Evolutionary conservation across 2,888 invertebrate species (phyloP), one percentile per base, ranked within the genome.

Genomic region (Tachystola acroxantha): DNA sequence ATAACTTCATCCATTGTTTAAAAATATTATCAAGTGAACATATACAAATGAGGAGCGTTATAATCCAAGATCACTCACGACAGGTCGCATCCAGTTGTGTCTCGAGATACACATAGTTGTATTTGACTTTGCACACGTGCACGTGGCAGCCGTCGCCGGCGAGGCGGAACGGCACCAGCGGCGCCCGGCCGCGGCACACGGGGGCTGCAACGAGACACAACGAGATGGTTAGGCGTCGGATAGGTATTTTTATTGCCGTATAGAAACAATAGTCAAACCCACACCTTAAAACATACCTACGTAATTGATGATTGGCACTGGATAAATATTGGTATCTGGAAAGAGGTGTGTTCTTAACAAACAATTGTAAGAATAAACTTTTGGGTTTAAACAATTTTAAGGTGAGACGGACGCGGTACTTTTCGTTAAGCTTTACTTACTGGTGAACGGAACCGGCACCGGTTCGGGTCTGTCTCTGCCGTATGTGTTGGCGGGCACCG

Each of bases 61-160:
- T n/a, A n/a, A n/a, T n/a, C n/a, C n/a, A n/a, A n/a, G n/a, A n/a
- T n/a, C n/a, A 9, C 3, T 20, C 6, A 20, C 20, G 7, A 20
- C 20, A 6, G 5, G 7, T 11, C 1, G 12, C 28, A 9, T 57
- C 50, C 1, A 32, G 36, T 1, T 37, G 38, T 2, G 63, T 43
- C 28, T 79, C 71, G 2, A 74, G 37, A 53, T 74, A 82, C 5
- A 81, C 80, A 49, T 70, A 77, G 56, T 82, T 76, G 55, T 71
- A 84, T 42, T 60, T 56, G 37, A 84, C 42, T 38, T 57, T 77
- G 65, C 82, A 84, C 3, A 70, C 43, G 43, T 64, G 48, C n/a
- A 69, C 31, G 2, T 43, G 43, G 53, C 82, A 84, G 0, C 33
- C 12, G 10, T 69, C 57, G 7, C 57, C 64, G 5, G 73, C 67